These are phyloP conservation scores for Carposina sasakii DNA, from an alignment of 1,140 invertebrate genomes.

Conservation along the genomic window DNA sequence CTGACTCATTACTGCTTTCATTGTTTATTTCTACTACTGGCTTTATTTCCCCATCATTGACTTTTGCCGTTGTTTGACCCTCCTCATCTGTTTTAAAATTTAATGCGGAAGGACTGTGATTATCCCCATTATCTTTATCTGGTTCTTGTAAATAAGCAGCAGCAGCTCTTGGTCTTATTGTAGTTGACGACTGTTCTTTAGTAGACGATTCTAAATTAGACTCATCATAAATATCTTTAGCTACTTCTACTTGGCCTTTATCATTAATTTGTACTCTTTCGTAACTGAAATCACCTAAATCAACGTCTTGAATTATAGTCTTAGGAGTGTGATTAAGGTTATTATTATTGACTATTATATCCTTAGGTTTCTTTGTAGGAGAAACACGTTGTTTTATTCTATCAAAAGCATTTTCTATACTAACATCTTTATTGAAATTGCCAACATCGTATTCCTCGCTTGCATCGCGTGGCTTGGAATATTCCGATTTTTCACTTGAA, in stretches of 20 bases:
- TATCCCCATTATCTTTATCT: no score
- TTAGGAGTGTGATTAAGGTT: constrained; percentile 3
- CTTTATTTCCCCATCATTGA: constrained; percentile 53
- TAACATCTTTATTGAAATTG: constrained; percentile 13
- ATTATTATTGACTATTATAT: constrained; percentile 9
- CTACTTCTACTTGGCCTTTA: constrained; percentile 27
- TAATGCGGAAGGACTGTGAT: no score
- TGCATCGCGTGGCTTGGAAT: neutral
- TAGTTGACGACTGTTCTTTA: neutral
- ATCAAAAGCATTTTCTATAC: neutral
- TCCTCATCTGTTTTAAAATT: no score
- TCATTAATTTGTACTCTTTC: constrained; percentile 35
- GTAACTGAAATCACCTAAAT: constrained; percentile 41
- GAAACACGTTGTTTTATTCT: neutral
- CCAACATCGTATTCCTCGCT: constrained; percentile 1
- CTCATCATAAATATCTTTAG: constrained; percentile 25
- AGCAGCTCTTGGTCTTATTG: neutral
- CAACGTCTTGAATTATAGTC: constrained; percentile 27
- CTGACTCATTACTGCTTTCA: constrained; percentile 36
- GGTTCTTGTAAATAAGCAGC: no score
- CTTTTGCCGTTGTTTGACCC: no score
- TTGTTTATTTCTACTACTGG: constrained; percentile 53
- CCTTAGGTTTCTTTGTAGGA: no score
- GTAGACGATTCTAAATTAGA: constrained; percentile 4
- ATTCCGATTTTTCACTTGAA: constrained; percentile 17